Percentiles rank a stretch among this genome's conserved stretches.
phyloP scores from a whole-genome alignment of 2,797 vertebrate genomes.

The Hyperoplus lanceolatus region DNA sequence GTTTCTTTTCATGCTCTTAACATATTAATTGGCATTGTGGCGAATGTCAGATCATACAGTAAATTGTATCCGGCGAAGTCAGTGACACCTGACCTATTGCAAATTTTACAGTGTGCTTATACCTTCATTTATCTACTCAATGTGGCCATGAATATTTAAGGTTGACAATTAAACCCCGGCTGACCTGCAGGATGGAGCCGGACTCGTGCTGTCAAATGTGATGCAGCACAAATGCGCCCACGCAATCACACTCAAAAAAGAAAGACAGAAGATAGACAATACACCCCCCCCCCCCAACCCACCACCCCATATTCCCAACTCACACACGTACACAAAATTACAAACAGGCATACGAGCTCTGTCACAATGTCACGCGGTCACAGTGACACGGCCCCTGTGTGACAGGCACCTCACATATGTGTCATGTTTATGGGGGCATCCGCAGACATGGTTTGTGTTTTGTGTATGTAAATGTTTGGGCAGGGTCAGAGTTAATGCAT shows the following conservation, averaged over 20 bases:
- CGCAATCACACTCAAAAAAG: slow-evolving; percentile 53
- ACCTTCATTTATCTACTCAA: slow-evolving; percentile 88
- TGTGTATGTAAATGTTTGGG: slow-evolving; percentile 76
- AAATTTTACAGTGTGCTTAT: slow-evolving; percentile 87
- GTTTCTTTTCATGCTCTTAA: slow-evolving; percentile 83
- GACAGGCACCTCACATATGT: slow-evolving; percentile 72
- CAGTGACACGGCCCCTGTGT: slow-evolving; percentile 53
- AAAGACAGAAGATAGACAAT: slow-evolving; percentile 33
- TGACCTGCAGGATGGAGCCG: slow-evolving; percentile 79
- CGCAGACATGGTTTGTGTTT: slow-evolving; percentile 68
- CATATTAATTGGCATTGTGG: slow-evolving; percentile 86
- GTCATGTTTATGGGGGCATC: slow-evolving; percentile 77
- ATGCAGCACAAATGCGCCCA: slow-evolving; percentile 63
- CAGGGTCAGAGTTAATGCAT: slow-evolving; percentile 78
- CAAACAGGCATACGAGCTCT: slow-evolving; percentile 34
- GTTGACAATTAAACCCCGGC: slow-evolving; percentile 86
- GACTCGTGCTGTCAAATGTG: slow-evolving; percentile 67
- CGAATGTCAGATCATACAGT: slow-evolving; percentile 81
- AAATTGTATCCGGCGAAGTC: slow-evolving; percentile 85
- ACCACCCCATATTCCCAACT: not conserved
- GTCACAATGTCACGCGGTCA: slow-evolving; percentile 69
- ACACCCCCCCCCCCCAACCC: not conserved
- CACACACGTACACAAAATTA: slow-evolving; percentile 38
- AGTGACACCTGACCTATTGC: slow-evolving; percentile 87
- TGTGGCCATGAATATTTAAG: slow-evolving; percentile 88